Evolutionary conservation across 2,888 invertebrate genomes (phyloP), one percentile per base, ranked within the genome.

Genomic region (Elmis aenea): DNA sequence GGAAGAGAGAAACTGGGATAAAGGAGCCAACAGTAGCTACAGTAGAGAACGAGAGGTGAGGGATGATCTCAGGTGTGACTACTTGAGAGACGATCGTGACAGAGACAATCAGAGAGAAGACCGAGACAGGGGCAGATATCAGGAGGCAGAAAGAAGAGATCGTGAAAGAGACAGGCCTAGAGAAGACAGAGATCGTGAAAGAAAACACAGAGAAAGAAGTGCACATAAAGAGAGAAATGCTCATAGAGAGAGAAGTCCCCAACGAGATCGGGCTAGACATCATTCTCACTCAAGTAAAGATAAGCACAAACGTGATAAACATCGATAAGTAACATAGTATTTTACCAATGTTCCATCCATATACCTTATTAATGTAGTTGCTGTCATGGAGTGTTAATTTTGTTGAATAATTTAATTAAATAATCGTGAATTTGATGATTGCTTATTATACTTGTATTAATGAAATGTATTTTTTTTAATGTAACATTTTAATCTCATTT

Each of bases 151-250:
- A 5, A 23, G 37, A 37, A 37, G 38, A 39, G 42, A 50, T 30
- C 36, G 37, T 21, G 45, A 54, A 12, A 39, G 50, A 30, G 44
- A 45, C 5, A 45, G 46, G n/a, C 39, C 46, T 23, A 42, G 57
- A 26, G 46, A 54, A 11, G 54, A 55, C 28, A 59, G 62, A 24
- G 64, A 65, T 50, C 41, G 42, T 13, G 62, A 64, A 24, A 61
- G 61, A 30, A 55, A 59, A 16, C 57, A 55, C n/a, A 64, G 66
- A 20, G 54, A 62, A 26, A 62, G 62, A 46, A 70, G 64, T 54
- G 64, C 66, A 8, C 64, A 66, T 26, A 62, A 58, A 41, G 66
- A 68, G 13, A 57, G 56, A 42, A 56, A 61, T 6, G n/a, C 45
- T 13, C 28, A 32, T 21, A 29, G 37, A 3, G 41, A 41, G 3